Base-by-base conservation (phyloP, 2,797 vertebrate genomes). In the Serranus cabrilla region DNA sequence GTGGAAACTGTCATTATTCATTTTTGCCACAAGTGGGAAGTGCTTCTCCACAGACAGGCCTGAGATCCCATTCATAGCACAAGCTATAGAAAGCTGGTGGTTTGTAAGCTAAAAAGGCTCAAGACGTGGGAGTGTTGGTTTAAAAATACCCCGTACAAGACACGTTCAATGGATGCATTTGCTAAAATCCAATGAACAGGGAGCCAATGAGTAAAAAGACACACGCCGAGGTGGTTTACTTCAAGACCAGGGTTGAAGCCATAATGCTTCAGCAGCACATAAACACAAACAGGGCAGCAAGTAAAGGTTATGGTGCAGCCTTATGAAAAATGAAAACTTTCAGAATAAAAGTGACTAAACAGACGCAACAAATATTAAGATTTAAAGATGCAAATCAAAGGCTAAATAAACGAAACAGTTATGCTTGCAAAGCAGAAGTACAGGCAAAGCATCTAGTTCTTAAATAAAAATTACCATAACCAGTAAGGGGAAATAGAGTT, bases 11-110 rank as follows among this genome's bases (percentile, higher is more conserved):
- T 46, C 18, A 12, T 65, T 21, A 37, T n/a, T 61, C 0, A 7
- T 60, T 75, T 27, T 16, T 18, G 40, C 27, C 76, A 78, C 76
- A 43, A 52, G 42, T 5, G 11, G 71, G 62, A 47, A 3, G 65
- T 14, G 18, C 74, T 51, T 27, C 12, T 52, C 50, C 40, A 45
- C 16, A 2, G 43, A 20, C 31, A n/a, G 52, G 17, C 23, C 7
- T 31, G 63, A 66, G 1, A 7, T 18, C 43, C 45, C 39, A 25
- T 66, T 58, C 39, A 66, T 25, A 50, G 16, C 27, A 27, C 27
- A 27, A n/a, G 20, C 16, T 37, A 45, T 27, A 64, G 3, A 11
- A 16, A 40, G 5, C 23, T 31, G 23, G 3, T 27, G 27, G 3
- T 18, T 12, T 3, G 14, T 49, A 23, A 14, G 14, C 16, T 40